A percentile compares a stretch with the other conserved stretches of the same genome.
These are phyloP conservation scores for Ellobius talpinus DNA, from an alignment of 2,113 vertebrate species.

Conservation along the genomic window DNA sequence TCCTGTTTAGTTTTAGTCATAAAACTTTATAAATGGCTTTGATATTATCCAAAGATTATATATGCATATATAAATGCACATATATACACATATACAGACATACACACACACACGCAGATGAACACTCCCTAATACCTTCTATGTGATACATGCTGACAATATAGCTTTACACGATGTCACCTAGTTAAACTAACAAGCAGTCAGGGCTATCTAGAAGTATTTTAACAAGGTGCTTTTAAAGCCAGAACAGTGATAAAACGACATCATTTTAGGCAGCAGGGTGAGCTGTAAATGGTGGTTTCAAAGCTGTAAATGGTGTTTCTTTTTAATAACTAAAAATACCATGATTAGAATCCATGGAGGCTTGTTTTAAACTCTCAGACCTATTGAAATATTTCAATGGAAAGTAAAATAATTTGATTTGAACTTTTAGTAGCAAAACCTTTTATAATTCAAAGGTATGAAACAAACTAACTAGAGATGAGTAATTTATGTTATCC, in stretches of 20 bases:
- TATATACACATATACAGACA: neutral
- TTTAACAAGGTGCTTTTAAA: neutral
- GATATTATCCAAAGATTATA: neutral
- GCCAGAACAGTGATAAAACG: neutral
- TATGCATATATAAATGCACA: neutral
- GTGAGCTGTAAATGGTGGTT: neutral
- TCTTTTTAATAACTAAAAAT: constrained; percentile 34
- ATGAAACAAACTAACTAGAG: neutral
- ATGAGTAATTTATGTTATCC: neutral
- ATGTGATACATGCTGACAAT: constrained; percentile 11
- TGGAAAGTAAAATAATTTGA: neutral
- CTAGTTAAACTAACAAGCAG: constrained; percentile 13
- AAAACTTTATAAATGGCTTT: constrained; percentile 29
- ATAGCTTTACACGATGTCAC: neutral
- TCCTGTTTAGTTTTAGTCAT: constrained; percentile 6
- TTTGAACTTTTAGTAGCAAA: neutral
- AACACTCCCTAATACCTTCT: neutral
- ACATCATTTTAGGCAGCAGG: neutral
- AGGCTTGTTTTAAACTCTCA: neutral
- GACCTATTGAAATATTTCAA: neutral
- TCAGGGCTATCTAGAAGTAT: neutral
- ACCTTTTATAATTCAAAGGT: neutral
- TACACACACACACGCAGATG: neutral
- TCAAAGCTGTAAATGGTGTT: neutral
- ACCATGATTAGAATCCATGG: neutral